Evolutionary conservation across 2,797 vertebrate species (phyloP).

Genomic region (Crotalus adamanteus): DNA sequence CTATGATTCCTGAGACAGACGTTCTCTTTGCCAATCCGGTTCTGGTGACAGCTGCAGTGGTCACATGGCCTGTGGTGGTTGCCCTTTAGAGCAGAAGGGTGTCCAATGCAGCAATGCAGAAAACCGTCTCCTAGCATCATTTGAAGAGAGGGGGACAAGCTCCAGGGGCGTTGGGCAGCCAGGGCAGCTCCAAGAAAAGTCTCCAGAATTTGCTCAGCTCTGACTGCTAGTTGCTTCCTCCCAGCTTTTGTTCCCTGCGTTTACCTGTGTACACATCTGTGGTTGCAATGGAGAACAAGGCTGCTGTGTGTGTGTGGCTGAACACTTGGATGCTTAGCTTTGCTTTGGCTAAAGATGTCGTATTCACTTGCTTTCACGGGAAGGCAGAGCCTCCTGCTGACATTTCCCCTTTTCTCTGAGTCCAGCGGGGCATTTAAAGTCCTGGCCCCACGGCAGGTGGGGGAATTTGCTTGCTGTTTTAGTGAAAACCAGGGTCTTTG

Average conservation of each 20-base stretch:
- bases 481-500: accelerated
- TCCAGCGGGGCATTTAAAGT: neutral
- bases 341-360: constrained; percentile 18
- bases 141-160: accelerated
- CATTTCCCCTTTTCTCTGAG: neutral
- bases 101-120: neutral
- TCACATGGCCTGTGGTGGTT: neutral
- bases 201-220: neutral
- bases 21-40: neutral
- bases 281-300: constrained; percentile 28
- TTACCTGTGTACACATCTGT: constrained; percentile 6
- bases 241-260: neutral
- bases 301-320: neutral
- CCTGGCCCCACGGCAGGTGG: neutral
- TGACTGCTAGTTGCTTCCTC: accelerated
- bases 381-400: constrained; percentile 20
- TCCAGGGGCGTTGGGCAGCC: neutral
- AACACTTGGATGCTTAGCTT: constrained; percentile 11
- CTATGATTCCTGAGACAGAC: neutral
- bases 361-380: accelerated
- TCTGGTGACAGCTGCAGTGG: neutral
- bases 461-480: neutral
- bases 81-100: neutral
- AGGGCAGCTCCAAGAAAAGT: neutral
- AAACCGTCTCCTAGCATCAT: neutral